Base-by-base conservation (phyloP, 2,888 invertebrate species). In the Spodoptera picta region DNA sequence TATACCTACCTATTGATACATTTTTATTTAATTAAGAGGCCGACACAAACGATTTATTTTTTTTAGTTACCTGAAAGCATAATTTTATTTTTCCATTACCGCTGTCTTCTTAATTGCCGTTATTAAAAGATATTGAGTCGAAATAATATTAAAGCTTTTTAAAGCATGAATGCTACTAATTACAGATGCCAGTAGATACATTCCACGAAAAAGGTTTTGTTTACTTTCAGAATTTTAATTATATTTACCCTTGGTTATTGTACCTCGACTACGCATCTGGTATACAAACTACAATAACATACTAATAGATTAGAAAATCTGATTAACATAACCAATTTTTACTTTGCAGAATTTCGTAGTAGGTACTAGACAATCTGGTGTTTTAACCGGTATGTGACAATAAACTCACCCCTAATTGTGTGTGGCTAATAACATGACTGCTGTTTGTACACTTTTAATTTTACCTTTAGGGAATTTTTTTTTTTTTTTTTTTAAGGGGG, bases 41-140 rank as follows among this genome's bases (percentile, higher is more conserved):
- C 60, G 72, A 77, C 47, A 67, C 57, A 59, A 62, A 69, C 66
- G 66, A 64, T 77, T 77, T 66, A 70, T 74, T 73, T 79, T 81
- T 76, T 74, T 77, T 70, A 71, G 77, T 82, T 78, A 81, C 79
- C 81, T 78, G 71, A 77, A 79, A 79, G 77, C 81, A 81, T 85
- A 81, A 84, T 84, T 83, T 83, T 77, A 84, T 86, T 86, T 86
- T 83, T 83, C 86, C 86, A 86, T 85, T 86, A 86, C 81, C 82
- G 84, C 77, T 83, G 78, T 83, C 78, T 71, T 83, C 79, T 83
- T 86, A 86, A 86, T 86, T 84, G 79, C 83, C 72, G 79, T 81
- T 82, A 83, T 84, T 86, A 84, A 82, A 82, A 80, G 75, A 82
- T 78, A 83, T 80, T 79, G 79, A 75, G 69, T 67, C 64, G 68